Conservation (phyloP, 2,797 vertebrate genomes). For the Gadopsis marmoratus region DNA sequence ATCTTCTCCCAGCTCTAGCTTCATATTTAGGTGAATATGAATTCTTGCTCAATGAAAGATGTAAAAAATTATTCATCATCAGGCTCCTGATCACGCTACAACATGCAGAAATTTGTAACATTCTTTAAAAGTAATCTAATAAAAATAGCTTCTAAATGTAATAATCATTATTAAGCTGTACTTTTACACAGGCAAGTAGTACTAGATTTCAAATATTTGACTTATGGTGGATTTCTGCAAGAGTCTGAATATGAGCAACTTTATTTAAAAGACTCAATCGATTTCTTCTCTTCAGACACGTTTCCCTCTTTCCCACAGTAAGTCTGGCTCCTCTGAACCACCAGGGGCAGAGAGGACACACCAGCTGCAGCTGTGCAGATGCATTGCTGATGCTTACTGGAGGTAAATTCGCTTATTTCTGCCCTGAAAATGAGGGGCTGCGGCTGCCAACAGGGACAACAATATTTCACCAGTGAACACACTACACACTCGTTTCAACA, state of each 20-base stretch:
- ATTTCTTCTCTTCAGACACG: conserved; percentile 34
- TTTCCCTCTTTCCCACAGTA: conserved; percentile 60
- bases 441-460: conserved; percentile 55
- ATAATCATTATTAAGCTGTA: not conserved
- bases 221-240: not conserved
- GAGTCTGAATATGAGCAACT: not conserved
- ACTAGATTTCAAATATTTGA: conserved; percentile 1
- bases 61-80: too few relatives aligned
- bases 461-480: conserved; percentile 46
- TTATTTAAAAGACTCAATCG: conserved; percentile 28
- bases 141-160: not conserved
- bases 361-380: conserved; percentile 67
- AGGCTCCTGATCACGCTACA: too few relatives aligned
- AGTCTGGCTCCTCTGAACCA: conserved; percentile 49
- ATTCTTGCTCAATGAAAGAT: too few relatives aligned
- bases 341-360: conserved; percentile 50
- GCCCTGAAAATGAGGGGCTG: conserved; percentile 66
- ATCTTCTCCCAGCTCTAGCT: not conserved
- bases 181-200: not conserved
- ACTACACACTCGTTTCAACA: conserved; percentile 32
- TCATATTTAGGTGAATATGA: not conserved
- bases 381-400: conserved; percentile 69
- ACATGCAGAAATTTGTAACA: not conserved
- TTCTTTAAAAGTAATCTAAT: not conserved
- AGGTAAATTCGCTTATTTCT: conserved; percentile 76